Percentiles rank a stretch among this genome's conserved stretches.
These are phyloP conservation scores for Chelidonichthys spinosus DNA, from an alignment of 2,797 vertebrate genomes.

Conservation along the genomic window DNA sequence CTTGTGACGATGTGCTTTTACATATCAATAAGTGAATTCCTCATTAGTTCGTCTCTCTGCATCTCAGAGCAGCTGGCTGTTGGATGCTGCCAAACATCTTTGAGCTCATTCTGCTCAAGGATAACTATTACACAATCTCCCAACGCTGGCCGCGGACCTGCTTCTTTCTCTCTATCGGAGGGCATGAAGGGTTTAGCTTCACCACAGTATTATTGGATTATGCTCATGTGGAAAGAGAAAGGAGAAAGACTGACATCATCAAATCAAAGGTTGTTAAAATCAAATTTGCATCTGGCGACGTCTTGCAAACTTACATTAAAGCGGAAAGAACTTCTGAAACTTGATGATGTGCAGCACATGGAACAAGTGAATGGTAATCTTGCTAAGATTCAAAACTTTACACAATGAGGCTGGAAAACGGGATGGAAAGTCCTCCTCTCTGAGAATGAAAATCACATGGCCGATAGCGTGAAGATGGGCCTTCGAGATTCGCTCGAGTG, in stretches of 20 bases:
- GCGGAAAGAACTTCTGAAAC: constrained; percentile 16
- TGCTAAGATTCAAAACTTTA: constrained; percentile 21
- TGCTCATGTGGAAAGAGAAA: constrained; percentile 15
- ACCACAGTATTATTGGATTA: constrained; percentile 52
- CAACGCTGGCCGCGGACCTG: constrained; percentile 17
- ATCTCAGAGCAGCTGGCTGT: constrained; percentile 35
- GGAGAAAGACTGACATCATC: constrained; percentile 50
- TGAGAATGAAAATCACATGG: not conserved
- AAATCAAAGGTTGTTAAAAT: constrained; percentile 48
- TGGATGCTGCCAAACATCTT: constrained; percentile 37
- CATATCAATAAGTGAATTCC: constrained; percentile 12
- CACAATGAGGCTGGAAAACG: not conserved
- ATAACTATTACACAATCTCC: constrained; percentile 34
- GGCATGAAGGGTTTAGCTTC: constrained; percentile 9
- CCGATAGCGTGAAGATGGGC: not conserved
- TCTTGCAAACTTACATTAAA: constrained; percentile 25
- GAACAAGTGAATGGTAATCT: constrained; percentile 19
- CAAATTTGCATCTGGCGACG: constrained; percentile 21
- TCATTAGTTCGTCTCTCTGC: constrained; percentile 25
- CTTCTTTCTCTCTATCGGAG: constrained; percentile 22
- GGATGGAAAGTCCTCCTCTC: not conserved
- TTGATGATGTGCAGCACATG: constrained; percentile 8
- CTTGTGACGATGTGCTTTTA: constrained; percentile 26
- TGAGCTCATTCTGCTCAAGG: constrained; percentile 12
- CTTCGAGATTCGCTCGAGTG: constrained; percentile 6